Evolutionary conservation across 92 coral and sea anemone species (phyloP), one percentile per base, ranked within the genome.

Genomic region (Micromussa lordhowensis): DNA sequence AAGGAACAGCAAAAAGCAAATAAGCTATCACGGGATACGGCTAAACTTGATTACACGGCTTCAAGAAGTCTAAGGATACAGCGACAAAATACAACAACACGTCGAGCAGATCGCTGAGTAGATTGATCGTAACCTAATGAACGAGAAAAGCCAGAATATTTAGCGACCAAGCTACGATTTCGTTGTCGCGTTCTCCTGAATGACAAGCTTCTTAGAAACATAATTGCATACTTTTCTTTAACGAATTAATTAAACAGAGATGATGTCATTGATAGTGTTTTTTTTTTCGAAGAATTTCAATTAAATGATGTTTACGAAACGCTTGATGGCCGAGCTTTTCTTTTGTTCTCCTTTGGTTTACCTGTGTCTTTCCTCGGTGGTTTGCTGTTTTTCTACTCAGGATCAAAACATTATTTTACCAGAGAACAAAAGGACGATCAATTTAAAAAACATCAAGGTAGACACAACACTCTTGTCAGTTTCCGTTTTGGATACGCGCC

Each of bases 161-260:
- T 68, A 80, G 72, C 55, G 71, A 55, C 61, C 61, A 22, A 55
- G 51, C 51, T 9, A 44, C 1, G 13, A 21, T 66, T 66, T n/a
- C n/a, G n/a, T n/a, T 26, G n/a, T 26, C 31, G 9, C 13, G 29
- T 24, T 22, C 26, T 68, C 73, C 10, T 7, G 61, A 26, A 17
- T 77, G 40, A 32, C 81, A 14, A 31, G 24, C 16, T 48, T 77
- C 28, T 15, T 14, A n/a, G 66, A 54, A 51, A 18, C 82, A 21
- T n/a, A 81, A 79, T 54, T 79, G 83, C 70, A 55, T 32, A 79
- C 64, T 36, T 29, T 82, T 38, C 24, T 17, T 26, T 44, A 40
- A 83, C 69, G 79, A 83, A 83, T 83, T 84, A 74, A 84, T 75
- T 75, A 84, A 55, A 74, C 88, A 84, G 21, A 73, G 66, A 54